phyloP scores from a whole-genome alignment of 2,888 invertebrate genomes.

The Tetranychus piercei region DNA sequence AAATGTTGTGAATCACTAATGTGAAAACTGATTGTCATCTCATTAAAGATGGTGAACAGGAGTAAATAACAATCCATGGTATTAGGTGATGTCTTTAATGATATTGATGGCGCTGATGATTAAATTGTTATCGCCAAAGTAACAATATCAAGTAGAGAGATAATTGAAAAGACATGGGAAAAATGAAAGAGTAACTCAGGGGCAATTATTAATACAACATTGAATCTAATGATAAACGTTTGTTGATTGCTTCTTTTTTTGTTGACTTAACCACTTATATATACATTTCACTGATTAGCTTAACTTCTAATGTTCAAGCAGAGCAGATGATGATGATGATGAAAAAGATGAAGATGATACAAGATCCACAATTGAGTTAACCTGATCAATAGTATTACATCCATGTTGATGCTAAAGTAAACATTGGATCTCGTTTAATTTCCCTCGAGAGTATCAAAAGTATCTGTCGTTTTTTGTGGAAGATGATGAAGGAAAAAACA shows the following conservation, averaged over 20 bases:
- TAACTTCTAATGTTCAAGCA: neutral
- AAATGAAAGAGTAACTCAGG: too few species aligned
- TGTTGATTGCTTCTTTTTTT: neutral
- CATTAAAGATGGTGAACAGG: too few species aligned
- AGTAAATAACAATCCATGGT: too few species aligned
- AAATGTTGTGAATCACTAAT: too few species aligned
- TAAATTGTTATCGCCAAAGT: too few species aligned
- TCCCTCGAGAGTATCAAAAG: neutral
- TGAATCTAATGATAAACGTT: conserved; percentile 1
- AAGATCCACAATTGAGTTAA: neutral
- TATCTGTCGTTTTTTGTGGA: neutral
- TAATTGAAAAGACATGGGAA: neutral
- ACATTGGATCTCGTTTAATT: neutral
- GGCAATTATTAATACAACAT: neutral
- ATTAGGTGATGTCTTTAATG: too few species aligned
- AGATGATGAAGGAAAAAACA: neutral
- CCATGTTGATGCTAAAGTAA: neutral
- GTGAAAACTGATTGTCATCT: too few species aligned
- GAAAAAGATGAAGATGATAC: neutral
- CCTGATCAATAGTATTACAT: neutral
- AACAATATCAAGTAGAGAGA: neutral
- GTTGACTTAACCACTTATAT: conserved; percentile 1
- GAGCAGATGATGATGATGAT: neutral
- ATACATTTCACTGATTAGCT: neutral
- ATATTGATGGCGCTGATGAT: too few species aligned